A percentile compares a stretch with the other conserved stretches of the same genome.
phyloP scores from a whole-genome alignment of 2,797 vertebrate genomes.

The Chrysocyon brachyurus region DNA sequence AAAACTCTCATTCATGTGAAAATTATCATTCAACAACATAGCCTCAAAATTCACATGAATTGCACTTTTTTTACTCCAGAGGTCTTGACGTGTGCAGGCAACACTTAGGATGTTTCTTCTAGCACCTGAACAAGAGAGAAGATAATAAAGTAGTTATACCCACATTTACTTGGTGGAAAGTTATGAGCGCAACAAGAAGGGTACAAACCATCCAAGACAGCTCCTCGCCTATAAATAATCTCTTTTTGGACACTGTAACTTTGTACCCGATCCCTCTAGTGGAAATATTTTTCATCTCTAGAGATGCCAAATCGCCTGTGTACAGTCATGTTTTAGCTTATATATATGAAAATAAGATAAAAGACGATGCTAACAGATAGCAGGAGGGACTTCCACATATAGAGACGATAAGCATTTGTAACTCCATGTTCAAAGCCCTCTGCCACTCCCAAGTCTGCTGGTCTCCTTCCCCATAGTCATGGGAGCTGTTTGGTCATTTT shows the following conservation, averaged over 20 bases:
- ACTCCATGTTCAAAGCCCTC: not conserved
- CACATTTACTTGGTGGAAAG: not conserved
- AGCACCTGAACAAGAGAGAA: not conserved
- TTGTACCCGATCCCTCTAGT: not conserved
- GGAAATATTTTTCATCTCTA: not conserved
- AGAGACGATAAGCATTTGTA: not conserved
- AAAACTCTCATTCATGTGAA: conserved; percentile 18
- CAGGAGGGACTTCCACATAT: not conserved
- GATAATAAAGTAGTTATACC: not conserved
- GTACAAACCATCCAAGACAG: not conserved
- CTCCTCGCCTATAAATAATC: not conserved
- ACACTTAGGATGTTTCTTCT: not conserved
- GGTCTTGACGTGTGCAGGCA: not conserved
- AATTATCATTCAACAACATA: not conserved
- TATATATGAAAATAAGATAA: not conserved
- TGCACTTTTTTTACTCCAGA: not conserved
- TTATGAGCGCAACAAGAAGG: not conserved
- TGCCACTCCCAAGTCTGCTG: not conserved
- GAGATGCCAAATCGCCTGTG: not conserved
- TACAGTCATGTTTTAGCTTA: not conserved
- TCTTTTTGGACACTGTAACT: not conserved
- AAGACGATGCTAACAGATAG: not conserved
- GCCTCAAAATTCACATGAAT: not conserved
- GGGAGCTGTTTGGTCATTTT: conserved; percentile 62
- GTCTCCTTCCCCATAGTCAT: conserved; percentile 58